These are phyloP conservation scores for Ctenoplectra terminalis DNA, from an alignment of 1,140 invertebrate species.

Conservation along the genomic window DNA sequence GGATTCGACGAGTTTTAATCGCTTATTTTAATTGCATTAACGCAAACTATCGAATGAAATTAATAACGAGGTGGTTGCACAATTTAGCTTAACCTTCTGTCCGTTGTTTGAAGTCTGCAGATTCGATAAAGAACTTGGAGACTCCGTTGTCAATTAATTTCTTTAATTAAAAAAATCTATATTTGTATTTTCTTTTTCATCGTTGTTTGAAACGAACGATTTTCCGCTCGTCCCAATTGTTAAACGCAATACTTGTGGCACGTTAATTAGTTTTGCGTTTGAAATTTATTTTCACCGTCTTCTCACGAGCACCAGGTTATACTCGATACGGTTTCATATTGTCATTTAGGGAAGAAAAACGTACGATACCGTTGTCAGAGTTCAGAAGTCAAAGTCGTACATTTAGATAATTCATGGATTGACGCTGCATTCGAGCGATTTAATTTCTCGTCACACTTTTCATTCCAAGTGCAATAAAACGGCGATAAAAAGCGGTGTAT, in stretches of 20 bases:
- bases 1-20: not conserved
- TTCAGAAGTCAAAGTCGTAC: constrained; percentile 17
- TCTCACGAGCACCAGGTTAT: not conserved
- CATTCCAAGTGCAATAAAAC: no score
- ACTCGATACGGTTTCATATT: not conserved
- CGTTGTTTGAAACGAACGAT: no score
- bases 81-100: not conserved
- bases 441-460: not conserved
- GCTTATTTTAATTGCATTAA: not conserved
- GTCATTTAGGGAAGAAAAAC: constrained; percentile 13
- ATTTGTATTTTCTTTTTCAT: no score
- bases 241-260: not conserved
- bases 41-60: not conserved
- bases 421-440: not conserved
- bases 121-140: no score
- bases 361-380: constrained; percentile 19
- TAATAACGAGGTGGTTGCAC: not conserved
- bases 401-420: constrained; percentile 15
- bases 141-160: no score
- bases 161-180: no score
- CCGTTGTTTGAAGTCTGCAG: not conserved
- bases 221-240: not conserved
- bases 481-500: no score
- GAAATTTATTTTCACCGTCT: no score
- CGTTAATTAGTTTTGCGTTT: not conserved